Base-by-base conservation (phyloP, 2,888 invertebrate genomes). In the Diaphora mendica region DNA sequence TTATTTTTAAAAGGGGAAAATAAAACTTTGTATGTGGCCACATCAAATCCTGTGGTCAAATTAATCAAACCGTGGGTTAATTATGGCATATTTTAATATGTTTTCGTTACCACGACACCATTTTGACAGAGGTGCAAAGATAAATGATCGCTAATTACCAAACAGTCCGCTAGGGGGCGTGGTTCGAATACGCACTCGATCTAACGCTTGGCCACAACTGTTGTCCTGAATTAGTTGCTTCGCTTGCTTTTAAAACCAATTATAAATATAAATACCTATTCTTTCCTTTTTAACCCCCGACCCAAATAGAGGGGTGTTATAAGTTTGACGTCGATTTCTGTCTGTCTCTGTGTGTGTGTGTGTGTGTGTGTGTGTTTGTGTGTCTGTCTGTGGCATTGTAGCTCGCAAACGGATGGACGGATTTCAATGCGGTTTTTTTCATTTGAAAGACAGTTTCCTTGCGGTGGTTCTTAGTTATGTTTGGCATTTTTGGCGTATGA, bases 111-210 rank as follows among this genome's bases (percentile, higher is more conserved):
- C 91, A 89, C 91, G 94, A 95, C 94, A 95, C 89, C 91, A 92
- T 95, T 95, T 95, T 94, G 95, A 95, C 95, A 93, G 92, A 91
- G 89, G 91, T 83, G 86, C 86, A 86, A 92, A 93, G 94, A 95
- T 95, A 92, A 93, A 95, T 94, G 94, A 93, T 91, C 88, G 87
- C 85, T 94, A 92, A 93, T 93, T 93, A 91, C 90, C 85, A 82
- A 86, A 88, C 86, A 85, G 91, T 82, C 85, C 86, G 88, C 82
- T 79, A 83, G 87, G 84, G 86, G 91, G 91, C 89, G 90, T 83
- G 87, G 71, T 76, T 74, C 72, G 85, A 84, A 81, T 84, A 86
- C 81, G 86, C 85, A 82, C 82, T 86, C 78, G 68, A 77, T 83
- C 84, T 82, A 85, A 84, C 83, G 76, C 69, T 69, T 35, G 51